Percentiles rank a stretch among this genome's conserved stretches.
These are phyloP conservation scores for Ptychobarbus kaznakovi DNA, from an alignment of 2,797 vertebrate species.

Conservation along the genomic window DNA sequence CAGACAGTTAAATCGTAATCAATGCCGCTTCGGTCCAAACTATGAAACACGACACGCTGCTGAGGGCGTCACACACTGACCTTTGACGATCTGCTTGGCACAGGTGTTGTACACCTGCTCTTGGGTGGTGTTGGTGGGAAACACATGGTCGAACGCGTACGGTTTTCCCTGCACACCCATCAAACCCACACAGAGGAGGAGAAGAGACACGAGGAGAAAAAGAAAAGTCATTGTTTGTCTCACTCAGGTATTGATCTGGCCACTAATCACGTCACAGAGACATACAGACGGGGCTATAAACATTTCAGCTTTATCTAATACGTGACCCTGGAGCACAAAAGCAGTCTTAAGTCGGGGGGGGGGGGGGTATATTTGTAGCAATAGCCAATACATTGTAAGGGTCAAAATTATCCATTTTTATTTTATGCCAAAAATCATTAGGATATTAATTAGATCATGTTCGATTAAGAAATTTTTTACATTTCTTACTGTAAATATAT, in stretches of 20 bases:
- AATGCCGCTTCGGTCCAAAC: not conserved
- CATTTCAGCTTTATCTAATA: not conserved
- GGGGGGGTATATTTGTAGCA: rapidly evolving
- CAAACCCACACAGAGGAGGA: slow-evolving; percentile 2
- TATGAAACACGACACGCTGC: not conserved
- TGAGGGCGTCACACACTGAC: slow-evolving; percentile 42
- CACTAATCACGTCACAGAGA: slow-evolving; percentile 34
- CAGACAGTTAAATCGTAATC: not conserved
- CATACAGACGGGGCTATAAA: not conserved
- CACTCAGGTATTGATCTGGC: slow-evolving; percentile 19
- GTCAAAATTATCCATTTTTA: not conserved
- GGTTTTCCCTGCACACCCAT: slow-evolving; percentile 79
- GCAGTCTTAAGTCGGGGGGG: rapidly evolving
- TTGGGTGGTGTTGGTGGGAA: slow-evolving; percentile 86
- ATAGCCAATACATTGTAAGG: too few relatives aligned
- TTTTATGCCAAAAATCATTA: not conserved
- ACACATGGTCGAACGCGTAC: slow-evolving; percentile 82
- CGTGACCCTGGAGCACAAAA: not conserved
- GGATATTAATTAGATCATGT: too few relatives aligned
- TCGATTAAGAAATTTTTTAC: not conserved
- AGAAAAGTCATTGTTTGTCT: not conserved
- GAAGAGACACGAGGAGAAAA: not conserved
- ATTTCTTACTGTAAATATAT: not conserved
- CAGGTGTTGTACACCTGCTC: slow-evolving; percentile 84
- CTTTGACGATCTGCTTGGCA: slow-evolving; percentile 64